These are phyloP conservation scores for Cebidichthys violaceus DNA, from an alignment of 2,113 vertebrate genomes.

Conservation along the genomic window DNA sequence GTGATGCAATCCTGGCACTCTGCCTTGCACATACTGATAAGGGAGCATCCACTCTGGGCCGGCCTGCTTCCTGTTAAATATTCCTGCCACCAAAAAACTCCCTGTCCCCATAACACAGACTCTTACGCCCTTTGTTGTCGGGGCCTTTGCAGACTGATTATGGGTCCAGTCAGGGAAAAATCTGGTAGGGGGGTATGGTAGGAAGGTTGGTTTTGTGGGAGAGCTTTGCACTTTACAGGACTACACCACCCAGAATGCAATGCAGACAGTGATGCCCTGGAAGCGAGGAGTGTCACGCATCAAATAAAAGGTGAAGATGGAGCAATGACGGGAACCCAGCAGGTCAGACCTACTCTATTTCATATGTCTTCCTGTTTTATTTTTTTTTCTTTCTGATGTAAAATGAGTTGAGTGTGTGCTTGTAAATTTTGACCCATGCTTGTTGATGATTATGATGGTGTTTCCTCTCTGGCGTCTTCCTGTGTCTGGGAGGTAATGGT, in stretches of 20 bases:
- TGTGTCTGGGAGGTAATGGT: slow-evolving; percentile 76
- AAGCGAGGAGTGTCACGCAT: slow-evolving; percentile 85
- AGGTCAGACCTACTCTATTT: slow-evolving; percentile 99
- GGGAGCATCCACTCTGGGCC: slow-evolving; percentile 78
- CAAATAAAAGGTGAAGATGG: slow-evolving; percentile 91
- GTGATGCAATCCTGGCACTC: slow-evolving; percentile 68
- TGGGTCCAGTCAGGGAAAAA: slow-evolving; percentile 85
- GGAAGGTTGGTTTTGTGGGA: slow-evolving; percentile 92
- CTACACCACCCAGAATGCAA: slow-evolving; percentile 80
- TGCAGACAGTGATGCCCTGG: slow-evolving; percentile 82
- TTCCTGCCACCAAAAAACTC: slow-evolving; percentile 62
- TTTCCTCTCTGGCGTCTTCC: slow-evolving; percentile 68
- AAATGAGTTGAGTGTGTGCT: slow-evolving; percentile 64
- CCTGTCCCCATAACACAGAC: slow-evolving; percentile 71
- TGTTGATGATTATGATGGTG: slow-evolving; percentile 33
- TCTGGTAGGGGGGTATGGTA: slow-evolving; percentile 78
- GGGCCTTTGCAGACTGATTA: slow-evolving; percentile 70
- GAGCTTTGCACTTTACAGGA: slow-evolving; percentile 99
- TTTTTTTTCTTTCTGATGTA: slow-evolving; percentile 81
- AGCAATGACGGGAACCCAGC: slow-evolving; percentile 94
- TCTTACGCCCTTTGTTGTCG: slow-evolving; percentile 58
- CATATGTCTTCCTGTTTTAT: slow-evolving; percentile 89
- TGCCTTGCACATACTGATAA: slow-evolving; percentile 68
- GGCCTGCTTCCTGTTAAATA: slow-evolving; percentile 75
- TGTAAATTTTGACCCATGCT: slow-evolving; percentile 61